phyloP scores from a whole-genome alignment of 2,797 vertebrate genomes.

The Amblyopsis hoosieri region DNA sequence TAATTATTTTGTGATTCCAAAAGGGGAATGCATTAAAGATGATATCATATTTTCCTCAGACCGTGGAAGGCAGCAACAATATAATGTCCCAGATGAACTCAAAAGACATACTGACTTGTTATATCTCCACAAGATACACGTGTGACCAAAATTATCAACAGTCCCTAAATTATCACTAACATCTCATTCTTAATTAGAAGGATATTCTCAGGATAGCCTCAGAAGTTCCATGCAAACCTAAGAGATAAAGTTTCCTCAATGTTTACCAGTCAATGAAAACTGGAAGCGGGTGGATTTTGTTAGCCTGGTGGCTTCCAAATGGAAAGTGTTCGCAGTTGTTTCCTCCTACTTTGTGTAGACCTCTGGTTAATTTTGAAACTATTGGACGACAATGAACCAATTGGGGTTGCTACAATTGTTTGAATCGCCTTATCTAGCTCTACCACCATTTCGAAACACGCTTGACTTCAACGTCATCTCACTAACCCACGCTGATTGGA shows the following conservation, averaged over 20 bases:
- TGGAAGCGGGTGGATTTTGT: no score
- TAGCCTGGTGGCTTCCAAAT: no score
- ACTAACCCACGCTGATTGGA: no score
- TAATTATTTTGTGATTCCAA: constrained; percentile 86
- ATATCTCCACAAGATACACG: constrained; percentile 45
- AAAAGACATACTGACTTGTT: constrained; percentile 43
- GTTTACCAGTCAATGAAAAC: no score
- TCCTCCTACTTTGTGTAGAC: no score
- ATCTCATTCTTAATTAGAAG: constrained; percentile 19
- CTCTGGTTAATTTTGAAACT: no score
- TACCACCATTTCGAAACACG: no score
- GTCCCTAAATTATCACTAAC: constrained; percentile 20
- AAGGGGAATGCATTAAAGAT: constrained; percentile 78
- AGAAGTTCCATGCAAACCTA: not conserved
- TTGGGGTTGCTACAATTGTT: no score
- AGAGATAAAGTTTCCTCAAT: not conserved
- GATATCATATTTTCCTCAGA: constrained; percentile 74
- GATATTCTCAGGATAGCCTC: constrained; percentile 6
- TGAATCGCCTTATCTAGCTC: no score
- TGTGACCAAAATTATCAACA: constrained; percentile 34
- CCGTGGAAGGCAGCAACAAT: constrained; percentile 40
- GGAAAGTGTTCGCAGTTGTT: no score
- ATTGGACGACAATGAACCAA: no score
- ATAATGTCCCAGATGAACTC: constrained; percentile 27
- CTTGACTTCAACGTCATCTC: no score